Evolutionary conservation across 2,113 vertebrate species (phyloP).

Genomic region (Xyrauchen texanus): DNA sequence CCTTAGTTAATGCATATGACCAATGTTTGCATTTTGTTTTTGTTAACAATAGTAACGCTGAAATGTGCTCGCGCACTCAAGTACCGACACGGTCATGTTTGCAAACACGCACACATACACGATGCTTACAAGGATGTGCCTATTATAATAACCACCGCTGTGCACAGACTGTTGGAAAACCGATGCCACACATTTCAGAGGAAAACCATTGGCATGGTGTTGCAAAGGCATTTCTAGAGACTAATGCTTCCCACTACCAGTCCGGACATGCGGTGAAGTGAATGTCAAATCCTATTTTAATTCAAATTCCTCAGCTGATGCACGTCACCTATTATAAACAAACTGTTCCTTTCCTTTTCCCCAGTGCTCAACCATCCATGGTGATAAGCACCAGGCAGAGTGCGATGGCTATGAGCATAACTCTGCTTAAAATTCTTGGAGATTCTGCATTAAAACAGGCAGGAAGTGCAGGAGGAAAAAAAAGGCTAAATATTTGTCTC

Average conservation of each 20-base stretch:
- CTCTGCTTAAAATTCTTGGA: slow-evolving; percentile 11
- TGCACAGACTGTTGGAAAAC: slow-evolving; percentile 12
- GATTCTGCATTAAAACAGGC: too few species aligned
- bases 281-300: slow-evolving; percentile 88
- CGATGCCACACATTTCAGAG: slow-evolving; percentile 24
- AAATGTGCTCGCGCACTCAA: not conserved
- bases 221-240: slow-evolving; percentile 77
- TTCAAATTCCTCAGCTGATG: slow-evolving; percentile 86
- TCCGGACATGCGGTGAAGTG: slow-evolving; percentile 90
- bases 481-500: too few species aligned
- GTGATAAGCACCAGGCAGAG: too few species aligned
- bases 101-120: not conserved
- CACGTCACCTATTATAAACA: slow-evolving; percentile 79
- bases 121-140: not conserved
- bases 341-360: slow-evolving; percentile 69
- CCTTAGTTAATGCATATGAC: too few species aligned
- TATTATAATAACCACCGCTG: slow-evolving; percentile 6
- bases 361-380: slow-evolving; percentile 50
- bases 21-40: too few species aligned
- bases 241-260: slow-evolving; percentile 87
- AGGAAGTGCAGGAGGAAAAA: too few species aligned
- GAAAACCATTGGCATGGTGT: slow-evolving; percentile 3
- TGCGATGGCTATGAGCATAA: not conserved
- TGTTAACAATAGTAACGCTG: too few species aligned
- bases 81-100: not conserved